Percentiles rank a stretch among this genome's conserved stretches.
These are phyloP conservation scores for Entomobrya proxima DNA, from an alignment of 2,888 invertebrate species.

Conservation along the genomic window DNA sequence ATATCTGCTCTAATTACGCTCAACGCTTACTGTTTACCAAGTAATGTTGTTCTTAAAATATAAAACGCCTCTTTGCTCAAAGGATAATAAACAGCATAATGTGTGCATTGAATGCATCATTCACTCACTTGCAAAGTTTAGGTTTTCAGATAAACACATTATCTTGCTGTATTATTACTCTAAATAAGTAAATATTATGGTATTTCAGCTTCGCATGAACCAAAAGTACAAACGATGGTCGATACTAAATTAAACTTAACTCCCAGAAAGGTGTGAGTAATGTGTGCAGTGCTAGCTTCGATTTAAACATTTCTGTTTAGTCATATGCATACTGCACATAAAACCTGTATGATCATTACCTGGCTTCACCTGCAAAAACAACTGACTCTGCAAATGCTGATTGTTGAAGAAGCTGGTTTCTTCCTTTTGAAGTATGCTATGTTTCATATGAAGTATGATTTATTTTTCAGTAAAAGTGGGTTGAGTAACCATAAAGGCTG, in stretches of 20 bases:
- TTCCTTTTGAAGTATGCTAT: not conserved
- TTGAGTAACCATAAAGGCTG: too few species aligned
- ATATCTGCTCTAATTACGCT: constrained; percentile 29
- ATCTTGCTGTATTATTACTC: not conserved
- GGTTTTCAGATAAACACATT: not conserved
- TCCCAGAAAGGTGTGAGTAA: not conserved
- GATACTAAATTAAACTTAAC: not conserved
- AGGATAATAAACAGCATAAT: not conserved
- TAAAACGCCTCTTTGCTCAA: too few species aligned
- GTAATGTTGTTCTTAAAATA: too few species aligned
- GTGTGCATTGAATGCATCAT: not conserved
- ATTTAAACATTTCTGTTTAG: not conserved
- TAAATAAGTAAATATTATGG: not conserved
- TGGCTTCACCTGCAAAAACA: not conserved
- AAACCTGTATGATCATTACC: not conserved
- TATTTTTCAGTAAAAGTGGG: too few species aligned
- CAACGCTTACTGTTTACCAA: not conserved
- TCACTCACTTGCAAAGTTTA: not conserved
- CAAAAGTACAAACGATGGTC: not conserved
- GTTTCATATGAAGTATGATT: not conserved
- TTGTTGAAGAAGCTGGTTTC: constrained; percentile 16
- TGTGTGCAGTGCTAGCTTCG: not conserved
- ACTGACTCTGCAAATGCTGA: not conserved
- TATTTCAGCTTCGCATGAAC: not conserved
- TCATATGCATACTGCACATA: not conserved